Conservation (phyloP, 2,888 invertebrate species). For the Luperina nickerlii region DNA sequence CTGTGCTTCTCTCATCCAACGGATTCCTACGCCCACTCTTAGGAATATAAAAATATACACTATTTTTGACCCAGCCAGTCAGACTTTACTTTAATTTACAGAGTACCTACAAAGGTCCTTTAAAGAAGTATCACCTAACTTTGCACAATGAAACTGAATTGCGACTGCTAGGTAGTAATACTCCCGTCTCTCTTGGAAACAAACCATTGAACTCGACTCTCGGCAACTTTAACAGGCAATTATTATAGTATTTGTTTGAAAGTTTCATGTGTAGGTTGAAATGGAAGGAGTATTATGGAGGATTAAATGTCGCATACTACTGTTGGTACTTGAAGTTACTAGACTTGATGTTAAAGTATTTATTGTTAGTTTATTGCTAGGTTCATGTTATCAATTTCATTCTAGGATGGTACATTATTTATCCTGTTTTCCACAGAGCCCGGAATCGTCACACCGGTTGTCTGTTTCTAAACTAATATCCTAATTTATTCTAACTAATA, state of each 20-base stretch:
- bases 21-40: background rate
- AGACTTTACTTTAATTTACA: background rate
- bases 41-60: background rate
- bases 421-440: background rate
- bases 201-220: constrained; percentile 25
- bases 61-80: background rate
- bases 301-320: constrained; percentile 12
- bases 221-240: constrained; percentile 37
- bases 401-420: background rate
- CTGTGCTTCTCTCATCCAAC: background rate
- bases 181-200: constrained; percentile 11
- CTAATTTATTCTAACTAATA: too few species aligned
- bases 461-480: background rate
- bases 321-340: background rate
- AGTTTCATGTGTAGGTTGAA: constrained; percentile 36
- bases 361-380: background rate
- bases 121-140: constrained; percentile 16
- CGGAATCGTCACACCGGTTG: background rate
- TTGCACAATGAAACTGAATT: background rate
- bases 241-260: constrained; percentile 36
- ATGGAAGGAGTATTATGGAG: constrained; percentile 4
- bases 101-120: background rate
- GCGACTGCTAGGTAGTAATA: background rate
- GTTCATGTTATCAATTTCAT: background rate
- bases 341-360: background rate